Conservation (phyloP, 2,113 vertebrate species). For the Gobius niger region DNA sequence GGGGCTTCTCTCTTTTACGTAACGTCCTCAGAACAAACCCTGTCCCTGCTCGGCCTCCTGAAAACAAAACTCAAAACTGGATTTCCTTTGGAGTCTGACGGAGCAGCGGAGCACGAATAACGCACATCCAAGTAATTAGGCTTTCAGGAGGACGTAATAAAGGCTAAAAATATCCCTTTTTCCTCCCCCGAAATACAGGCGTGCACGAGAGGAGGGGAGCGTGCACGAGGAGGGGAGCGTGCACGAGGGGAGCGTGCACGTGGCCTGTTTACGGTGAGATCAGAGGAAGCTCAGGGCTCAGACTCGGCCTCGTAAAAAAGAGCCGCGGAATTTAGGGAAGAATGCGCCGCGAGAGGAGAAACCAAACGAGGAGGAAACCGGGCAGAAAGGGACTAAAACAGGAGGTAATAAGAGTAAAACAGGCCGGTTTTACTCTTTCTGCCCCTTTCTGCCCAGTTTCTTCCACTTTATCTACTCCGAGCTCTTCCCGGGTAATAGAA, state of each 20-base stretch:
- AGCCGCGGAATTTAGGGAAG: conserved; percentile 43
- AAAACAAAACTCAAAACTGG: no score
- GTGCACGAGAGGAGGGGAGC: conserved; percentile 1
- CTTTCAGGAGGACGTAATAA: conserved; percentile 55
- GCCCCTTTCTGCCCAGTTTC: no score
- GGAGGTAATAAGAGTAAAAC: no score
- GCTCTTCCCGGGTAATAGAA: no score
- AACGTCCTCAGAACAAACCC: no score
- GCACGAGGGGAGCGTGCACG: conserved; percentile 20
- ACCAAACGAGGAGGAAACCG: conserved; percentile 14
- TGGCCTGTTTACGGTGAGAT: conserved; percentile 59
- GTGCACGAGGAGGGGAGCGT: conserved; percentile 8
- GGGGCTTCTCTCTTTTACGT: no score
- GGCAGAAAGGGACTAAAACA: background rate
- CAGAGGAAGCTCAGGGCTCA: conserved; percentile 61
- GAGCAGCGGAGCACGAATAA: conserved; percentile 32
- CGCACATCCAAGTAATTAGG: conserved; percentile 61
- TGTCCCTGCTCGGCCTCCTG: no score
- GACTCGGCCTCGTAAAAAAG: conserved; percentile 56
- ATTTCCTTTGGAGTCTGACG: no score
- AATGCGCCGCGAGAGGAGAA: conserved; percentile 40
- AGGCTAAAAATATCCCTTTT: conserved; percentile 52
- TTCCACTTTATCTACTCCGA: no score
- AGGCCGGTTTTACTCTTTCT: no score
- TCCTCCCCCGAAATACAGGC: no score